Evolutionary conservation across 2,888 invertebrate species (phyloP).

Genomic region (Hylaea fasciaria): DNA sequence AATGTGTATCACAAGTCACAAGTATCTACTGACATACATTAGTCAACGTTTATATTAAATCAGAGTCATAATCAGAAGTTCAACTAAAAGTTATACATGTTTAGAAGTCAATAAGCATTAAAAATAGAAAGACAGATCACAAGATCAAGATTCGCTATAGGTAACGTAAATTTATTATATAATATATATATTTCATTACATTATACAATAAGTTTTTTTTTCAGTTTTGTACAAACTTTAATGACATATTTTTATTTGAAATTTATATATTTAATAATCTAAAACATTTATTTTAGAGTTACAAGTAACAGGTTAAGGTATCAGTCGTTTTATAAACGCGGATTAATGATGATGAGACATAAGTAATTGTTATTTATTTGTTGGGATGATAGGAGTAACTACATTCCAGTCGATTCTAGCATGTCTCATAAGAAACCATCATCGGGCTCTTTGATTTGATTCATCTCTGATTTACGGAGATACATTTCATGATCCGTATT

Average conservation of each 20-base stretch:
- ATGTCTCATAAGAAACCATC: neutral
- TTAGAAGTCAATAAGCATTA: constrained; percentile 49
- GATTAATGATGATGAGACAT: constrained; percentile 20
- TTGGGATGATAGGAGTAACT: neutral
- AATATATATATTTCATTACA: constrained; percentile 47
- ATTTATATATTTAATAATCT: constrained; percentile 40
- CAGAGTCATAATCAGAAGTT: neutral
- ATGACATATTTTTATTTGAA: constrained; percentile 36
- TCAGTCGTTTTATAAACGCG: constrained; percentile 52
- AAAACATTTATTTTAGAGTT: constrained; percentile 44
- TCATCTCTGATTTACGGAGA: neutral
- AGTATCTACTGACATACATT: too few relatives aligned
- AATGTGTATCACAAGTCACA: too few relatives aligned
- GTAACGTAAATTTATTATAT: constrained; percentile 43
- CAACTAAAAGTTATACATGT: constrained; percentile 31
- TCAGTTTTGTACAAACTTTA: constrained; percentile 44
- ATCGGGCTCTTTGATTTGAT: neutral
- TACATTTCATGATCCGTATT: constrained; percentile 17
- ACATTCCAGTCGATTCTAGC: neutral
- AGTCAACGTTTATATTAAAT: too few relatives aligned
- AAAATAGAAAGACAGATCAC: constrained; percentile 50
- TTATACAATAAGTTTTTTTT: constrained; percentile 46
- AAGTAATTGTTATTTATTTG: neutral
- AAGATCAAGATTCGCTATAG: constrained; percentile 54
- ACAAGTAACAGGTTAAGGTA: constrained; percentile 46